Evolutionary conservation across 1,140 invertebrate genomes (phyloP).

Genomic region (Neodiprion virginianus): DNA sequence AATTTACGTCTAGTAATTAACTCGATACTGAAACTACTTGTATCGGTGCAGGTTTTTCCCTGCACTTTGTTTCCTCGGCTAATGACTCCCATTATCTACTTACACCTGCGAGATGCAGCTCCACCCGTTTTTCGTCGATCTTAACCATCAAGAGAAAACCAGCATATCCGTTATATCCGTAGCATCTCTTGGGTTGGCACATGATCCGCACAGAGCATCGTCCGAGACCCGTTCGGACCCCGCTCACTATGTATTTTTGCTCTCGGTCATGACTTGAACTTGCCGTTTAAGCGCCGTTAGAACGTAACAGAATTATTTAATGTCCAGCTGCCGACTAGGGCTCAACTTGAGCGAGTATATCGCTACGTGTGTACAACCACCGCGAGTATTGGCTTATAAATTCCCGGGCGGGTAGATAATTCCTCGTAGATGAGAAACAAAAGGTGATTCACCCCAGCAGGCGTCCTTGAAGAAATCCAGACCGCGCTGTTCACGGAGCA

Average conservation of each 20-base stretch:
- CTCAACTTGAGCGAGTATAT: background rate
- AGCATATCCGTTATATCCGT: background rate
- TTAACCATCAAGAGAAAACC: background rate
- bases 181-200: background rate
- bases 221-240: background rate
- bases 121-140: background rate
- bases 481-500: background rate
- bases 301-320: conserved; percentile 4
- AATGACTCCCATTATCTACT: background rate
- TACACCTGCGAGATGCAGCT: background rate
- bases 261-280: background rate
- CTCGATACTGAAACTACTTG: background rate
- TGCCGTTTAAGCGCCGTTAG: background rate
- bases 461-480: background rate
- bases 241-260: background rate
- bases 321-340: background rate
- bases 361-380: background rate
- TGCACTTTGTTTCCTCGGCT: background rate
- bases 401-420: background rate
- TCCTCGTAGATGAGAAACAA: background rate
- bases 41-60: background rate
- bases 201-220: background rate
- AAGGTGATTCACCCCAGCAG: background rate
- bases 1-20: background rate
- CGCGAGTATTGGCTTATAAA: background rate